These are phyloP conservation scores for Cydia pomonella DNA, from an alignment of 1,140 invertebrate species.

Conservation along the genomic window DNA sequence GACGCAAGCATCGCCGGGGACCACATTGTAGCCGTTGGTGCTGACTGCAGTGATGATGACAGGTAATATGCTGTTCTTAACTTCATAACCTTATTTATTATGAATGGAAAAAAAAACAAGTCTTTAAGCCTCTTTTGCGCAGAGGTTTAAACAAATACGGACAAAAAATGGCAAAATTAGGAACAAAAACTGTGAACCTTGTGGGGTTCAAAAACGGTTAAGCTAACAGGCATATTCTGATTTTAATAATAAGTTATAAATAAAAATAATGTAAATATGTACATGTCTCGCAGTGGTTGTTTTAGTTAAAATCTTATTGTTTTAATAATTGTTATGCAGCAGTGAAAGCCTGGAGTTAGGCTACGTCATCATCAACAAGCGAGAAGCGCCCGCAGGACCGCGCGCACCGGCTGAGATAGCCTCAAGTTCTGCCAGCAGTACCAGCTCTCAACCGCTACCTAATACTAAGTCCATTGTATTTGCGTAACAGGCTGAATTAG, in stretches of 20 bases:
- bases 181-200: no score
- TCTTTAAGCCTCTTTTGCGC: no score
- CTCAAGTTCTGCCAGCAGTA: background rate
- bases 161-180: no score
- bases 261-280: background rate
- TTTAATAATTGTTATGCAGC: background rate
- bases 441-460: background rate
- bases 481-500: constrained; percentile 19
- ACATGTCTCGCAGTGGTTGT: no score
- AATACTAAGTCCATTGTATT: constrained; percentile 13
- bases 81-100: no score
- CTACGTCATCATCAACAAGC: constrained; percentile 22
- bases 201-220: no score
- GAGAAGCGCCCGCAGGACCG: background rate
- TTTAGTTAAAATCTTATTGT: no score
- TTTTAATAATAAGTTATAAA: no score
- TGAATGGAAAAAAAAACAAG: no score
- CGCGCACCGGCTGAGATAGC: background rate
- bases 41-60: constrained; percentile 24
- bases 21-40: background rate
- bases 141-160: no score
- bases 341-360: constrained; percentile 6
- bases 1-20: constrained; percentile 20
- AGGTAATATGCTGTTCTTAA: background rate
- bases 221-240: no score